Evolutionary conservation across 2,113 vertebrate species (phyloP), one percentile per base, ranked within the genome.

Genomic region (Oostethus manadensis): DNA sequence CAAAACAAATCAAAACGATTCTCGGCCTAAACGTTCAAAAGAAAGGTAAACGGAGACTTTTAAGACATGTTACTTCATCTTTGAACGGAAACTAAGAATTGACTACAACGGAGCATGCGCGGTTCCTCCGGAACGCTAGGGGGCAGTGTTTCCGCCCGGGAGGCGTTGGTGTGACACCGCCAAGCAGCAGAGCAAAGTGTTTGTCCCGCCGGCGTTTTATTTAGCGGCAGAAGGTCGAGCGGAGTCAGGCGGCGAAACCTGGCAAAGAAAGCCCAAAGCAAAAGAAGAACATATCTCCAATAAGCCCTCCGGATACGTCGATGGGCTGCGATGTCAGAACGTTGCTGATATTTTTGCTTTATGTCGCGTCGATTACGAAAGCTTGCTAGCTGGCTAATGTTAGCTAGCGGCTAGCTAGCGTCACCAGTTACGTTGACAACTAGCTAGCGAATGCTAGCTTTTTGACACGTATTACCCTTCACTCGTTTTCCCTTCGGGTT

Each of bases 151-250:
- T 29, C 40, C 1, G 10, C 17, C 0, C 1, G 6, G n/a, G 16
- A 33, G n/a, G 16, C 21, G 10, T 55, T 51, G 48, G 7, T 5
- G 1, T 15, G 1, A 0, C 57, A 47, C 35, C 5, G 40, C 2
- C 6, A 42, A 6, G 6, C 4, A 53, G 60, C 72, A 76, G 67
- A 66, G 70, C 67, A 61, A 84, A 62, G 71, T 38, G 61, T 78
- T 64, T 72, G 80, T 84, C 71, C 80, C 83, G 82, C 86, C 87
- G 84, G 86, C 63, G 74, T 83, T 79, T 78, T 55, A 55, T 64
- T 72, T 59, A 65, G 63, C 53, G 1, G 55, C 38, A 68, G 83
- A 88, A 87, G 84, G 83, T 87, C 86, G 86, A 77, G 57, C 44
- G 50, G 21, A 4, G 48, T 4, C 18, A 46, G n/a, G 53, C 26